Evolutionary conservation across 2,797 vertebrate species (phyloP).

Genomic region (Novumbra hubbsi): DNA sequence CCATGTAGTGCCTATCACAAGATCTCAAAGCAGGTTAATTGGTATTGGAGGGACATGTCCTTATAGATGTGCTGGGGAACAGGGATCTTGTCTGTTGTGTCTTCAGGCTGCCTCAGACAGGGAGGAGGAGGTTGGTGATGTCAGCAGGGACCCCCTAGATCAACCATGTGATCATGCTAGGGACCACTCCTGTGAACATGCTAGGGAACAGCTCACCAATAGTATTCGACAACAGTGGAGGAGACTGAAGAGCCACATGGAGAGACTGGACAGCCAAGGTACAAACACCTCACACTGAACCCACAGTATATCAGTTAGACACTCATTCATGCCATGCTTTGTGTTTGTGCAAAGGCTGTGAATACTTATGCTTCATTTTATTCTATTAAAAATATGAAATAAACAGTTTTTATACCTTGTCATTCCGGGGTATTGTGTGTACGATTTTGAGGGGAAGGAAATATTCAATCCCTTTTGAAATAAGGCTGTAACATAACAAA

Average conservation of each 20-base stretch:
- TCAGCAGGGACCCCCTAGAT: constrained; percentile 85
- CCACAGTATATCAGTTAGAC: no score
- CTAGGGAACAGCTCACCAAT: constrained; percentile 90
- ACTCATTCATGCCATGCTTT: no score
- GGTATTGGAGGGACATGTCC: background rate
- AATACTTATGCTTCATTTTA: no score
- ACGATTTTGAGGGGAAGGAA: no score
- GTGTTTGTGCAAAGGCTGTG: no score
- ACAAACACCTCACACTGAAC: background rate
- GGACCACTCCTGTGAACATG: constrained; percentile 91
- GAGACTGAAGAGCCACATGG: constrained; percentile 90
- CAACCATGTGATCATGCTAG: constrained; percentile 89
- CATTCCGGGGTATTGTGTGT: no score
- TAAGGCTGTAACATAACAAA: no score
- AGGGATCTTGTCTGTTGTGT: constrained; percentile 4
- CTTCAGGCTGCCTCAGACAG: constrained; percentile 79
- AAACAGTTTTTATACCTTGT: no score
- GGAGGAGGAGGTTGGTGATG: constrained; percentile 81
- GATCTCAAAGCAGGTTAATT: background rate
- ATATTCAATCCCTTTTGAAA: no score
- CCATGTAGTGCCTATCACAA: background rate
- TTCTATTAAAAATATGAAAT: no score
- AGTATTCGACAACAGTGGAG: constrained; percentile 97
- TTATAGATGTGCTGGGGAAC: background rate
- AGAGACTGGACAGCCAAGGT: constrained; percentile 94